Evolutionary conservation across 2,888 invertebrate genomes (phyloP), one percentile per base, ranked within the genome.

Genomic region (Shargacucullia verbasci): DNA sequence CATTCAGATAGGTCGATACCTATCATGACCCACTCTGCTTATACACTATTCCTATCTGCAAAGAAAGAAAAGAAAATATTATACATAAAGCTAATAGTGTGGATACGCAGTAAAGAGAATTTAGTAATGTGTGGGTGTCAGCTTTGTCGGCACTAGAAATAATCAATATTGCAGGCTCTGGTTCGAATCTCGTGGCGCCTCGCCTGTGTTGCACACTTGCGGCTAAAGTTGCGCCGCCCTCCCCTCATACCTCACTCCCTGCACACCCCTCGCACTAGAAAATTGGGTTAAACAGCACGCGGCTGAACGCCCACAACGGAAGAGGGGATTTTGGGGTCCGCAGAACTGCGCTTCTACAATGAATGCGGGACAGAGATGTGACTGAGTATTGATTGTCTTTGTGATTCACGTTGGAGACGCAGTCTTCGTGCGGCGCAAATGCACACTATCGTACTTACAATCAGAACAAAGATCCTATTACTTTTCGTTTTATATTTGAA

Each of bases 241-340:
- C 20, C 79, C 80, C 81, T 80, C 82, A 73, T 84, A 83, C 86
- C 85, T 82, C 85, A 68, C 81, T 74, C 87, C 87, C 87, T 86
- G 79, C 73, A 83, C 84, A 84, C 89, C 91, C 89, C 89, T 87
- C 85, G 84, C 81, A 86, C 91, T 89, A 90, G 91, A 90, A 92
- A 92, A 92, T 92, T 92, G 91, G 93, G 93, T 93, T 92, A 92
- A 91, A 92, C 87, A 92, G 89, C 87, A 91, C 88, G 89, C 91
- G 87, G 88, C 84, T 88, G 86, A 85, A 88, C 86, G 83, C 78
- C 85, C 88, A 86, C 85, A 87, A 86, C 90, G 90, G 90, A 90
- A 90, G 89, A 88, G 90, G 91, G 91, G 90, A 89, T 88, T 90
- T 91, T 82, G 87, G 90, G 88, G 85, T 85, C 88, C 87, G 82